phyloP scores from a whole-genome alignment of 2,888 invertebrate genomes.

The Diadromus collaris region DNA sequence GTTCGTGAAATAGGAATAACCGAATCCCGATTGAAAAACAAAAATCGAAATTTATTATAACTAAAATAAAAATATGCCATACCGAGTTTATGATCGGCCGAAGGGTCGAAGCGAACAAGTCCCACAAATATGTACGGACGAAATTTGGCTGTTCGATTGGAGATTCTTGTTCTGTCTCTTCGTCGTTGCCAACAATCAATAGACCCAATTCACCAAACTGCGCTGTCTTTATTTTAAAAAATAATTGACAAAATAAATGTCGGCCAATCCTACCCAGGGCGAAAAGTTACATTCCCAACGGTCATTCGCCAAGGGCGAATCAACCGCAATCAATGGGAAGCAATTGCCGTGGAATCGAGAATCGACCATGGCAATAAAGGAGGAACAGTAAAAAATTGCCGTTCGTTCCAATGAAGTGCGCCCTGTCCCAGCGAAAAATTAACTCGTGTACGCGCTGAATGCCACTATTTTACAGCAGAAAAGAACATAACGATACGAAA shows the following conservation, averaged over 20 bases:
- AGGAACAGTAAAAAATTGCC: background rate
- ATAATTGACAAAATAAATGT: background rate
- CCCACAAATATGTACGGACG: background rate
- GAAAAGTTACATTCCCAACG: background rate
- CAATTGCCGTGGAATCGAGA: background rate
- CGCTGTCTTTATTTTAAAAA: background rate
- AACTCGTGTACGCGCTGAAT: background rate
- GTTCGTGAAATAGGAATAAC: too few species aligned
- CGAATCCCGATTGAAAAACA: background rate
- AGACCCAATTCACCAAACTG: slow-evolving; percentile 18
- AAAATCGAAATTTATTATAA: too few species aligned
- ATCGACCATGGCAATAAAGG: background rate
- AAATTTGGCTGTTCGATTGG: background rate
- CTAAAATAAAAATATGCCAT: too few species aligned
- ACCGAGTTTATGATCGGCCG: too few species aligned
- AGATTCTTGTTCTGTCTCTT: slow-evolving; percentile 5
- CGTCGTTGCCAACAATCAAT: slow-evolving; percentile 20
- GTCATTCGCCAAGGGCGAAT: background rate
- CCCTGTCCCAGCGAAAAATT: background rate
- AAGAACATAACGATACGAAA: background rate
- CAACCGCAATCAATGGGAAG: background rate
- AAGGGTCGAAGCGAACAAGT: background rate
- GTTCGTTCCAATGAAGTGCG: background rate
- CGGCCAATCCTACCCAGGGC: background rate
- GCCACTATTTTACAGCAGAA: background rate